Evolutionary conservation across 2,113 vertebrate species (phyloP).

Genomic region (Brienomyrus brachyistius): DNA sequence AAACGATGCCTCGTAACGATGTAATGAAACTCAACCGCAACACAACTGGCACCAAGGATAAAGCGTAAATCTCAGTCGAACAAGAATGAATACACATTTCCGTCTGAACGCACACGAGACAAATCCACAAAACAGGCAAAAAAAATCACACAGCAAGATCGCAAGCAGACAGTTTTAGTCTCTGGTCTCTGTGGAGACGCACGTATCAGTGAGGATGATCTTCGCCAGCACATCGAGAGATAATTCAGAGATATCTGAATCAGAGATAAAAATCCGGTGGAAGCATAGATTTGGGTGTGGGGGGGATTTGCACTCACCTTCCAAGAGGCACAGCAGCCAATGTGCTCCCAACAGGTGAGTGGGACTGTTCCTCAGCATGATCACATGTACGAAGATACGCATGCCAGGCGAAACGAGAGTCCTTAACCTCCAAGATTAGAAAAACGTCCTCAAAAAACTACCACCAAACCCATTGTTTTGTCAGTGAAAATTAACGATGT

Average conservation of each 20-base stretch:
- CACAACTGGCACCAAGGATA: background rate
- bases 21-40: background rate
- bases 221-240: background rate
- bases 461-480: conserved; percentile 40
- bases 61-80: background rate
- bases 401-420: background rate
- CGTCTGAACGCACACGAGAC: background rate
- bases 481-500: conserved; percentile 20
- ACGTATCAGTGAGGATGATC: background rate
- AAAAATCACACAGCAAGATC: background rate
- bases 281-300: background rate
- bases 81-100: background rate
- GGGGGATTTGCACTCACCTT: conserved; percentile 53
- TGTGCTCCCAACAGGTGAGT: conserved; percentile 53
- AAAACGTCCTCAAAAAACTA: conserved; percentile 24
- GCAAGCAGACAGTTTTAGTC: background rate
- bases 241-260: background rate
- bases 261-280: background rate
- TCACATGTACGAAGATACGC: conserved; percentile 25
- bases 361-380: conserved; percentile 50
- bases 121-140: background rate
- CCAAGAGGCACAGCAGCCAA: conserved; percentile 51
- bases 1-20: background rate
- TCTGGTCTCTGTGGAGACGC: background rate
- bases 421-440: conserved; percentile 25